phyloP scores from a whole-genome alignment of 2,113 vertebrate genomes.

The Hippopotamus amphibius region DNA sequence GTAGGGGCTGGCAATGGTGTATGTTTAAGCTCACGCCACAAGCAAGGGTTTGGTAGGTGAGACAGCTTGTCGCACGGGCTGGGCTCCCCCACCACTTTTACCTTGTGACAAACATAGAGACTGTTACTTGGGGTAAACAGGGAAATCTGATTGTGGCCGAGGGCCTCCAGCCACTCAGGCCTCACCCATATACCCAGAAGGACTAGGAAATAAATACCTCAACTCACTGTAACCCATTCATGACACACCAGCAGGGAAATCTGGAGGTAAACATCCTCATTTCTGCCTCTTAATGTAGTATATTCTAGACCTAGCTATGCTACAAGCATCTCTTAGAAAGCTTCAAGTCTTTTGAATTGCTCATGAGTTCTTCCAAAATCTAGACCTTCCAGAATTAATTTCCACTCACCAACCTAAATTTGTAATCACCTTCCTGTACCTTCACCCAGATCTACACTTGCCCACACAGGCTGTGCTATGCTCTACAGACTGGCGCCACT shows the following conservation, averaged over 20 bases:
- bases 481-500: neutral
- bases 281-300: neutral
- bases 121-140: neutral
- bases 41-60: neutral
- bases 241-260: neutral
- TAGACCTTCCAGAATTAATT: neutral
- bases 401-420: neutral
- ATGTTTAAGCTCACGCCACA: neutral
- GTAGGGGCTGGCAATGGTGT: neutral
- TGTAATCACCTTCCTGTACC: neutral
- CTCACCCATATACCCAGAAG: neutral
- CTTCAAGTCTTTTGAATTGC: neutral
- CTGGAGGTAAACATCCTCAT: neutral
- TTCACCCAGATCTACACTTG: neutral
- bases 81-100: neutral
- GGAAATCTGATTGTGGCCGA: neutral
- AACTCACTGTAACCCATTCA: neutral
- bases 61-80: neutral
- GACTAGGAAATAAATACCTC: neutral
- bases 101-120: neutral
- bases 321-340: neutral
- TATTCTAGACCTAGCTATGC: neutral
- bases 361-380: neutral
- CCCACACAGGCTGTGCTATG: neutral
- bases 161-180: neutral